Conservation (phyloP, 2,888 invertebrate species). For the Galeopsomyia nigrocyanea region DNA sequence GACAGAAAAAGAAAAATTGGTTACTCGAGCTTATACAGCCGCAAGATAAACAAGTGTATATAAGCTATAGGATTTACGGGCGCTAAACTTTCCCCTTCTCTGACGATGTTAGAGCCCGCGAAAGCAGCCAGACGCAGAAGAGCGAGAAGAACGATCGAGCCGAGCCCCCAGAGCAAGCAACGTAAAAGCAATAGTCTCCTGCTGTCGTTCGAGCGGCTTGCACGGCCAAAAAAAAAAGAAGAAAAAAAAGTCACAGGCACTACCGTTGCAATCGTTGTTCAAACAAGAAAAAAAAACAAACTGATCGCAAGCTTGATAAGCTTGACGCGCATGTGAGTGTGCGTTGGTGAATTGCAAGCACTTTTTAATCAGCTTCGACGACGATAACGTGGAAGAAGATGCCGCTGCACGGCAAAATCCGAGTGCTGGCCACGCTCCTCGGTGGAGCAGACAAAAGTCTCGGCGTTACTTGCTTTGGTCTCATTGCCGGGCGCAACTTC, state of each 20-base stretch:
- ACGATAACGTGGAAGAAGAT: slow-evolving; percentile 45
- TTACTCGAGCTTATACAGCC: no score
- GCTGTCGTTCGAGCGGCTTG: slow-evolving; percentile 50
- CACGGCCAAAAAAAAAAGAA: neutral
- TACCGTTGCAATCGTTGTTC: no score
- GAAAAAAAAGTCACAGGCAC: no score
- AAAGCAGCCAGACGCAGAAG: slow-evolving; percentile 4
- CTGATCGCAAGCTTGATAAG: no score
- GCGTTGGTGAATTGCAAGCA: no score
- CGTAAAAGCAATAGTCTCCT: slow-evolving; percentile 50
- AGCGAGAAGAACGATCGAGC: neutral
- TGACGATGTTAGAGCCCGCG: slow-evolving; percentile 11
- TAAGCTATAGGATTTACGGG: no score
- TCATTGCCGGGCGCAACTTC: slow-evolving; percentile 55
- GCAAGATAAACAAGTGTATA: no score
- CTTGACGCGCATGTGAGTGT: no score
- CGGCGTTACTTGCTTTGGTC: slow-evolving; percentile 47
- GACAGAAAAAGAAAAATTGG: no score
- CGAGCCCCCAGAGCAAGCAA: slow-evolving; percentile 5
- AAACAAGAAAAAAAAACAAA: no score
- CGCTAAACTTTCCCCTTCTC: slow-evolving; percentile 3
- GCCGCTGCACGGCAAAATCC: slow-evolving; percentile 59
- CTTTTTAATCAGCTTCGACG: neutral
- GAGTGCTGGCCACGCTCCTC: slow-evolving; percentile 50
- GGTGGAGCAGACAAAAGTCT: slow-evolving; percentile 22